Evolutionary conservation across 2,888 invertebrate species (phyloP), one percentile per base, ranked within the genome.

Genomic region (Melangyna quadrimaculata): DNA sequence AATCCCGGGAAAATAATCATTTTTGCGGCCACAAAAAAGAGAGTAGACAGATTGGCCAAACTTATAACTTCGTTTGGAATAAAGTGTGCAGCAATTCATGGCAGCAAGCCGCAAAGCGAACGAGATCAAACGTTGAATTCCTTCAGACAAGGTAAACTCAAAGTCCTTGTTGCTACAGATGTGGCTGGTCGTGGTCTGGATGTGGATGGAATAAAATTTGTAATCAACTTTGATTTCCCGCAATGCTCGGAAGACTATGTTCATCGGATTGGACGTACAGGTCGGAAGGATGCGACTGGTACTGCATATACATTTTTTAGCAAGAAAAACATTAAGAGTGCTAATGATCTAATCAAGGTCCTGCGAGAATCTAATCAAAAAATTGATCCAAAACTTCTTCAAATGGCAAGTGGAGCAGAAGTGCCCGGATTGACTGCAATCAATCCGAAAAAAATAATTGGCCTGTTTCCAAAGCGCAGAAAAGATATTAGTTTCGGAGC

Each of bases 281-380:
- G 97, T 40, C 94, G 98, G 61, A 96, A 96, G 65, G 95, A 96
- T 91, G 94, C 95, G 88, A 96, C 95, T 88, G 98, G 97, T 87
- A 98, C 97, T 51, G 97, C 98, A 14, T 98, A 98, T 92, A 98
- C 98, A 43, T 98, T 98, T 93, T 98, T 98, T 93, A 98, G 98
- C n/a, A 95, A 95, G 14, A 95, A 95, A 87, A 97, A 98, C 91
- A 94, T 95, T 69, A 95, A 96, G 88, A 97, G 97, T 92, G 97
- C 97, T 1, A 95, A 95, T 91, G 97, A 97, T 90, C 94, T 98
- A 77, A 95, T 98, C 37, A 95, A 97, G 86, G 97, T 98, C 10
- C 93, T 98, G 65, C 94, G 94, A 88, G 98, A 98, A 93, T 97
- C 98, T 51, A 97, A 97, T 88, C 97, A 97, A 93, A 95, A 95